Base-by-base conservation (phyloP, 2,797 vertebrate species). In the Anniella stebbinsi region DNA sequence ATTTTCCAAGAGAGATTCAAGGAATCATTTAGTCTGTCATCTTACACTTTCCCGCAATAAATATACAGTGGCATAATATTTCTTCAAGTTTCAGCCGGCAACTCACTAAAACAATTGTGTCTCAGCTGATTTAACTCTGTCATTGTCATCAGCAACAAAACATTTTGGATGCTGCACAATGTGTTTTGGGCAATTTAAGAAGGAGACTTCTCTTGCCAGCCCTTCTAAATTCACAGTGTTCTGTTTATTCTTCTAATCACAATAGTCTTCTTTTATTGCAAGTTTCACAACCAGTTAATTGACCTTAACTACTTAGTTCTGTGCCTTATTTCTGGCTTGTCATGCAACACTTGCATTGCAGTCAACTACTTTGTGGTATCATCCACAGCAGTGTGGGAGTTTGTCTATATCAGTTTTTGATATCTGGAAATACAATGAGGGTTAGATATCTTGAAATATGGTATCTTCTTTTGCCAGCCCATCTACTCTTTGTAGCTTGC, bases 221-320 rank as follows among this genome's bases (percentile, higher is more conserved):
- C 87, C 94, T 96, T 96, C 96, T 92, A 94, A 92, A 96, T 96
- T 96, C 96, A 95, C 94, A 96, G 93, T 95, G 97, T 96, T 97
- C 96, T 96, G 95, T 96, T 97, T 96, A 96, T 96, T 96, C 96
- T 94, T 96, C 91, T 95, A 96, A 97, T 97, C 96, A 97, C 95
- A 97, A 97, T 96, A 95, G 95, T 96, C 95, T 97, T 96, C 95
- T 97, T 97, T 97, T 97, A 96, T 97, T 97, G 96, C 93, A 90
- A 96, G 93, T 93, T 97, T 96, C 88, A 93, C 93, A 96, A 95
- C 94, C 95, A 97, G 96, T 97, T 97, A 96, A 97, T 97, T 97
- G 96, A 97, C 96, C 97, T 96, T 97, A 96, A 97, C 96, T 83
- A 28, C 94, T 97, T 90, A 91, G 97, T 97, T 96, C 97, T 93